These are phyloP conservation scores for Ostrea edulis DNA, from an alignment of 1,140 invertebrate genomes.

Conservation along the genomic window DNA sequence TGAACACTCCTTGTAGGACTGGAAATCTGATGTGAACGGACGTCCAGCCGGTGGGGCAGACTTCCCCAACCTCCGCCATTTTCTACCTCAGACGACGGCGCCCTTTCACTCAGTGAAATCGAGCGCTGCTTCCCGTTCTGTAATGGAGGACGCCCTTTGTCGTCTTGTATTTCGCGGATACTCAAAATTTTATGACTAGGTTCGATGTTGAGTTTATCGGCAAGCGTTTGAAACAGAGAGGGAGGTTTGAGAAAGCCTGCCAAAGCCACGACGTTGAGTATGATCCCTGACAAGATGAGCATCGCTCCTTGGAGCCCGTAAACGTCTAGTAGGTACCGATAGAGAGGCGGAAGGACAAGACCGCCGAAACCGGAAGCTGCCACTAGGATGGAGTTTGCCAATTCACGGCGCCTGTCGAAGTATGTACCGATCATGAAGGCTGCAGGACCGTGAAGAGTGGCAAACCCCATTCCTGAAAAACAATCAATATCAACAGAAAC, in stretches of 20 bases:
- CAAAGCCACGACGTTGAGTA: constrained; percentile 87
- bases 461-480: constrained; percentile 88
- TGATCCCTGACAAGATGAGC: constrained; percentile 88
- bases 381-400: constrained; percentile 91
- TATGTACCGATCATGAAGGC: constrained; percentile 87
- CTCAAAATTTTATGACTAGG: not conserved
- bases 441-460: constrained; percentile 89
- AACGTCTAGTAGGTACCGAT: constrained; percentile 62
- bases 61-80: not conserved
- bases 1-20: not conserved
- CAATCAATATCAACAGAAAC: not conserved
- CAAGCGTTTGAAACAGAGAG: not conserved
- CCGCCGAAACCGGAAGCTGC: constrained; percentile 67
- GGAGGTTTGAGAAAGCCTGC: constrained; percentile 81
- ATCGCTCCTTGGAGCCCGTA: constrained; percentile 81
- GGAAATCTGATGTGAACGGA: not conserved
- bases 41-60: not conserved
- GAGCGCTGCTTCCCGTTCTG: not conserved
- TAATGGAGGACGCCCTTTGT: not conserved
- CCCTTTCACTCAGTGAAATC: not conserved
- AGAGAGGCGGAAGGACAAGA: constrained; percentile 64
- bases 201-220: not conserved
- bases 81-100: not conserved
- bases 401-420: constrained; percentile 91
- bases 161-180: not conserved